These are phyloP conservation scores for Frankliniella fusca DNA, from an alignment of 2,888 invertebrate genomes.

Conservation along the genomic window DNA sequence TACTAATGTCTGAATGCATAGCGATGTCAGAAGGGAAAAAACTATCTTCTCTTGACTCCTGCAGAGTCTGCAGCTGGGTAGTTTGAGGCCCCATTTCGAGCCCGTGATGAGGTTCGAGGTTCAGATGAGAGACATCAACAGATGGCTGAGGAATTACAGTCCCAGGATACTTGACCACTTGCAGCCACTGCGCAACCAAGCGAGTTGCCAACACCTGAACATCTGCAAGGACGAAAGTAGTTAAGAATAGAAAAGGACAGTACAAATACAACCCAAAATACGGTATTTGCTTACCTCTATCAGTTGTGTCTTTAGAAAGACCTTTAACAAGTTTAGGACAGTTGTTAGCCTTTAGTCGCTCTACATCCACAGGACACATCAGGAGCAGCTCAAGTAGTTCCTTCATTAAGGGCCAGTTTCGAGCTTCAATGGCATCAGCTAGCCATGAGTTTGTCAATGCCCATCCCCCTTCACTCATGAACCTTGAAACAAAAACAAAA, in stretches of 20 bases:
- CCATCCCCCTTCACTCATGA: slow-evolving; percentile 92
- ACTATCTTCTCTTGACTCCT: not conserved
- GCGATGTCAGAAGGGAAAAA: not conserved
- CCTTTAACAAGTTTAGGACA: slow-evolving; percentile 89
- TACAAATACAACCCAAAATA: slow-evolving; percentile 10
- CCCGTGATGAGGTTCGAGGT: not conserved
- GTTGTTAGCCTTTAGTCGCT: slow-evolving; percentile 83
- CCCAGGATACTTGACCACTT: slow-evolving; percentile 69
- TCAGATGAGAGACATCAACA: slow-evolving; percentile 42
- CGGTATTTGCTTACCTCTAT: slow-evolving; percentile 61
- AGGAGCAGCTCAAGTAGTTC: slow-evolving; percentile 81
- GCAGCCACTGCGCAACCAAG: slow-evolving; percentile 85
- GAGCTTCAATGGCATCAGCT: slow-evolving; percentile 74
- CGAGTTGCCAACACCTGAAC: slow-evolving; percentile 72
- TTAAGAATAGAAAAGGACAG: not conserved
- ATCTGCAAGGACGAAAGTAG: slow-evolving; percentile 53
- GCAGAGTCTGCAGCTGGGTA: not conserved
- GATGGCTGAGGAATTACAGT: slow-evolving; percentile 44
- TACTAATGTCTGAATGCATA: not conserved
- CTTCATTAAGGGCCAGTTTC: slow-evolving; percentile 81
- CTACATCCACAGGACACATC: slow-evolving; percentile 84
- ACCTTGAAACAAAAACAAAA: slow-evolving; percentile 51
- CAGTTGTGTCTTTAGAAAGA: slow-evolving; percentile 71
- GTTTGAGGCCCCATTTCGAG: slow-evolving; percentile 7
- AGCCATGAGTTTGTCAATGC: slow-evolving; percentile 85